Base-by-base conservation (phyloP, 2,113 vertebrate genomes). In the Phaetusa simplex region DNA sequence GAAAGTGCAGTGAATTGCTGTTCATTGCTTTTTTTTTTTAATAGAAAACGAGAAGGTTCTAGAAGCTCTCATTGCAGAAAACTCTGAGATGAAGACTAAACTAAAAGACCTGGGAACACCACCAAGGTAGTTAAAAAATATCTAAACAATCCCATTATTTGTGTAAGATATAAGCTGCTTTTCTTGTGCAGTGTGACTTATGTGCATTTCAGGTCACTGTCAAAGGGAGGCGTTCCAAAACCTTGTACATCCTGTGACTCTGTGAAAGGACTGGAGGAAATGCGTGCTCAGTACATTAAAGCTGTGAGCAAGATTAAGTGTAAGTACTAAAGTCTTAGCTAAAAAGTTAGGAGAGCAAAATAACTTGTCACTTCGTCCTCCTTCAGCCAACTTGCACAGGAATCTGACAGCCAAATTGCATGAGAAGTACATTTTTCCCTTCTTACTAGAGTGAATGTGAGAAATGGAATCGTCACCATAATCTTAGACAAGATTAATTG, bases 281-380 rank as follows among this genome's bases (percentile, higher is more conserved):
- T 99, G 98, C 99, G 99, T 82, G 98, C 98, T 88, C 99, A 99
- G 90, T 99, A 99, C 88, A 97, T 99, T 95, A 98, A 95, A 92
- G 98, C 99, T 71, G 99, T 99, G 36, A 98, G 98, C 94, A 99
- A 99, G 98, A 99, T 99, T 94, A 99, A 99, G 97, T 97, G 99
- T 99, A 94, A 98, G 98, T 98, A 69, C 43, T 85, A 12, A 80
- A 86, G 13, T 55, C 29, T 92, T 82, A 42, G 29, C 45, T 86
- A 34, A 78, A 88, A 81, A 38, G 14, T 43, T 69, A 40, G 7
- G 61, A 56, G 47, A 87, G 26, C 8, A 70, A 83, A 82, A 67
- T 83, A 71, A 89, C 61, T 87, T 15, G 23, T 59, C 50, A 13
- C 27, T 77, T 93, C 8, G 14, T 81, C 9, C 12, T 92, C 14